Percentiles rank a stretch among this genome's conserved stretches.
Conservation (phyloP, 2,888 invertebrate species). For the Crematogaster levior region DNA sequence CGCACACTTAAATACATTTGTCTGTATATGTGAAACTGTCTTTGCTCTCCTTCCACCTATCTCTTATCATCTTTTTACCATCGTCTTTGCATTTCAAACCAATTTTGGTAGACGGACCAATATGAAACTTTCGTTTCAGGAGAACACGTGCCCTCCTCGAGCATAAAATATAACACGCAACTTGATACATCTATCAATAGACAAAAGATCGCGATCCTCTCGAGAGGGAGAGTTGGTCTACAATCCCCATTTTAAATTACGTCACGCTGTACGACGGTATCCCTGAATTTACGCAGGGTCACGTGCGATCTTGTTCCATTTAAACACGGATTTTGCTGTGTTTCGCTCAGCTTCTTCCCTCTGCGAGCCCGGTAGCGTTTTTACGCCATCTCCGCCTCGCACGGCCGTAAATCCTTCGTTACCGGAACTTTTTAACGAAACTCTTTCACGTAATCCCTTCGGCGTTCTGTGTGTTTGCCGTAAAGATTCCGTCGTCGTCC, state of each 20-base stretch:
- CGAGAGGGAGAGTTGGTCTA: slow-evolving; percentile 8
- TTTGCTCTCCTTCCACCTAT: not conserved
- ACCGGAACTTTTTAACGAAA: slow-evolving; percentile 58
- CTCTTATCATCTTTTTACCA: not conserved
- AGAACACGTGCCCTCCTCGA: not conserved
- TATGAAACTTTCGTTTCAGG: not conserved
- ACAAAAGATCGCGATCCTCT: not conserved
- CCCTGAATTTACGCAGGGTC: slow-evolving; percentile 44
- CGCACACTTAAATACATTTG: slow-evolving; percentile 18
- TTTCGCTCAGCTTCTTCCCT: slow-evolving; percentile 15
- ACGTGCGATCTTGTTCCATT: slow-evolving; percentile 41
- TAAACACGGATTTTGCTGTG: slow-evolving; percentile 23
- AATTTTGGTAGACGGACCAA: not conserved
- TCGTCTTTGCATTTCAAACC: not conserved
- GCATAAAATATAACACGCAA: not conserved
- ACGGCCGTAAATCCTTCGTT: slow-evolving; percentile 52
- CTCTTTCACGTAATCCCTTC: slow-evolving; percentile 55
- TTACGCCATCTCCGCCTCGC: slow-evolving; percentile 21
- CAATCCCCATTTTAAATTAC: slow-evolving; percentile 37
- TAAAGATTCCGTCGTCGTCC: slow-evolving; percentile 56
- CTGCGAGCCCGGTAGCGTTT: slow-evolving; percentile 8
- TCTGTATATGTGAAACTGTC: slow-evolving; percentile 1
- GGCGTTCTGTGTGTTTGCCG: slow-evolving; percentile 65
- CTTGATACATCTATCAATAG: not conserved
- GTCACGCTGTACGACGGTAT: not conserved